Evolutionary conservation across 2,888 invertebrate genomes (phyloP).

Genomic region (Cephus sareptanus): DNA sequence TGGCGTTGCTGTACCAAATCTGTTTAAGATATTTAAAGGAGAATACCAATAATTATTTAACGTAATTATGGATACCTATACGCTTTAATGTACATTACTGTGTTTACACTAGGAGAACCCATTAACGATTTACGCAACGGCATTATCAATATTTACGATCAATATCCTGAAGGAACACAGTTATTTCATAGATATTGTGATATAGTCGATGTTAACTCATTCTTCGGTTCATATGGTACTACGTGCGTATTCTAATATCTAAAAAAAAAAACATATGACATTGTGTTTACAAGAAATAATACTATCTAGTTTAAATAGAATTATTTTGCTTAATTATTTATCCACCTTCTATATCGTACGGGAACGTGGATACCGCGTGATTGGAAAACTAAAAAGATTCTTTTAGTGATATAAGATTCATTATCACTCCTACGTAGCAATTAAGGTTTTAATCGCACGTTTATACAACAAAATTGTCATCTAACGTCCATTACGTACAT

Average conservation of each 20-base stretch:
- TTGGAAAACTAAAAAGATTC: not conserved
- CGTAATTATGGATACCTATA: not conserved
- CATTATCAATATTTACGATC: not conserved
- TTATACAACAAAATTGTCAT: not conserved
- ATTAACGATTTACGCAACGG: not conserved
- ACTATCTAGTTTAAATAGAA: not conserved
- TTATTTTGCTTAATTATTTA: not conserved
- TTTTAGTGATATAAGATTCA: not conserved
- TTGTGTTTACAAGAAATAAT: not conserved
- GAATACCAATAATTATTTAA: not conserved
- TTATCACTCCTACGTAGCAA: not conserved
- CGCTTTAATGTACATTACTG: not conserved
- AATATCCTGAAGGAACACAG: not conserved
- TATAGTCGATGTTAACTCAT: not conserved
- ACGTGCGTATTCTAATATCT: not conserved
- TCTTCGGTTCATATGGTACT: too few species aligned
- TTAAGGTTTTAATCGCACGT: not conserved
- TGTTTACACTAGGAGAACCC: not conserved
- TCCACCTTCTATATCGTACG: not conserved
- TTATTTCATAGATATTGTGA: not conserved
- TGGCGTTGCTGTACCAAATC: not conserved
- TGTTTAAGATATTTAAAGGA: not conserved
- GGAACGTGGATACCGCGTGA: not conserved
- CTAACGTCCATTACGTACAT: not conserved
- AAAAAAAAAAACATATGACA: not conserved